A percentile compares a stretch with the other conserved stretches of the same genome.
phyloP scores from a whole-genome alignment of 2,888 invertebrate species.

The Platycheirus albimanus region DNA sequence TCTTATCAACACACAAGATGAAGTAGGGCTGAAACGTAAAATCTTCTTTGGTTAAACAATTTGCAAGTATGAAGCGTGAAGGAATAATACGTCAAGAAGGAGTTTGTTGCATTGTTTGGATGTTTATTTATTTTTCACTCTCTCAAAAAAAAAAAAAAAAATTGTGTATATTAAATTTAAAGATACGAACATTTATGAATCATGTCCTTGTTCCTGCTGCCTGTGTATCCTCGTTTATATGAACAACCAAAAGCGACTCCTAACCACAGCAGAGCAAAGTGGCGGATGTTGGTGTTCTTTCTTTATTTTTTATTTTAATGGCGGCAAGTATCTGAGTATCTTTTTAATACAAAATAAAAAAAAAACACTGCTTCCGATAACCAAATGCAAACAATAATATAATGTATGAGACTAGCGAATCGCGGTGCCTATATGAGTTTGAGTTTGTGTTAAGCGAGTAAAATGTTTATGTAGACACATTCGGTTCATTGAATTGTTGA shows the following conservation, averaged over 20 bases:
- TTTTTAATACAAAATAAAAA: too few relatives aligned
- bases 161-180: slow-evolving; percentile 31
- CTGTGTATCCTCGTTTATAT: neutral
- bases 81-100: slow-evolving; percentile 26
- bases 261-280: slow-evolving; percentile 18
- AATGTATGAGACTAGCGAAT: slow-evolving; percentile 17
- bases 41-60: slow-evolving; percentile 21
- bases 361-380: slow-evolving; percentile 43
- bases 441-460: neutral
- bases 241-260: slow-evolving; percentile 11
- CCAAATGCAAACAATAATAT: slow-evolving; percentile 52
- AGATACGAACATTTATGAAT: slow-evolving; percentile 51
- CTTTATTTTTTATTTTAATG: slow-evolving; percentile 10
- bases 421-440: neutral
- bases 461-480: slow-evolving; percentile 57
- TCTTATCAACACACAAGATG: neutral
- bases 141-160: slow-evolving; percentile 18
- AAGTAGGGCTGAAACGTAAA: slow-evolving; percentile 11
- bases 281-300: slow-evolving; percentile 11
- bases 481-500: slow-evolving; percentile 66
- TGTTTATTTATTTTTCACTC: slow-evolving; percentile 34
- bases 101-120: slow-evolving; percentile 14
- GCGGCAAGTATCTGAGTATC: slow-evolving; percentile 4
- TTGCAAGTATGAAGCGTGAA: neutral
- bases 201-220: slow-evolving; percentile 29